A percentile compares a stretch with the other conserved stretches of the same genome.
Conservation (phyloP, 2,888 invertebrate species). For the Mamestra brassicae region DNA sequence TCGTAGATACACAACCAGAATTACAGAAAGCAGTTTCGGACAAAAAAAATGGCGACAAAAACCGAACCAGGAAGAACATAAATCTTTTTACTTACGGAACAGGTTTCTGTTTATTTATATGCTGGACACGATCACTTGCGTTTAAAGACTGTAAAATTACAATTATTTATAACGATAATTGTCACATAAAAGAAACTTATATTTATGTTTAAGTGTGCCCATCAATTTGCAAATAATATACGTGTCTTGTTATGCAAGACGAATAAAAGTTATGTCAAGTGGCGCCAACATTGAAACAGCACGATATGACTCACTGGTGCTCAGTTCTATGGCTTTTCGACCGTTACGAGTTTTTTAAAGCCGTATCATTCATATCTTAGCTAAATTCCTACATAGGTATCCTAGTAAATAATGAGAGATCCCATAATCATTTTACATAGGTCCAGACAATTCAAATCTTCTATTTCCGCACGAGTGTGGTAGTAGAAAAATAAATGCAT, state of each 20-base stretch:
- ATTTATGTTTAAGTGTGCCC: constrained; percentile 52
- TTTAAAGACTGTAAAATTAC: constrained; percentile 56
- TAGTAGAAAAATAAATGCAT: no score
- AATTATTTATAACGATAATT: constrained; percentile 56
- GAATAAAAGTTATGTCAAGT: constrained; percentile 30
- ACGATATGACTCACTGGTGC: background rate
- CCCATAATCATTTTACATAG: no score
- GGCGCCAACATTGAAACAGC: constrained; percentile 22
- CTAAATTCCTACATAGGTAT: no score
- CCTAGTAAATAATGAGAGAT: no score
- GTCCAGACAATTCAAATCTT: no score
- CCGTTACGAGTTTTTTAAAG: background rate
- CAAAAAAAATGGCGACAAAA: constrained; percentile 51
- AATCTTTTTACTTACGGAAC: constrained; percentile 55
- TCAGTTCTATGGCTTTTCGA: background rate
- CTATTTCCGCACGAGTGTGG: no score
- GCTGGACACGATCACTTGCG: constrained; percentile 45
- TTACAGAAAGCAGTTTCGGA: constrained; percentile 32
- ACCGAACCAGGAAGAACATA: constrained; percentile 52
- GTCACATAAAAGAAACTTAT: constrained; percentile 55
- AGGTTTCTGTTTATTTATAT: constrained; percentile 50
- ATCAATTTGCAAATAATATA: constrained; percentile 61
- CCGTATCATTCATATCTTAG: no score
- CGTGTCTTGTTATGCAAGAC: constrained; percentile 44
- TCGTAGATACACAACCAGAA: constrained; percentile 13